A percentile compares a stretch with the other conserved stretches of the same genome.
phyloP scores from a whole-genome alignment of 1,140 invertebrate species.

The Drosophila ohnishii region DNA sequence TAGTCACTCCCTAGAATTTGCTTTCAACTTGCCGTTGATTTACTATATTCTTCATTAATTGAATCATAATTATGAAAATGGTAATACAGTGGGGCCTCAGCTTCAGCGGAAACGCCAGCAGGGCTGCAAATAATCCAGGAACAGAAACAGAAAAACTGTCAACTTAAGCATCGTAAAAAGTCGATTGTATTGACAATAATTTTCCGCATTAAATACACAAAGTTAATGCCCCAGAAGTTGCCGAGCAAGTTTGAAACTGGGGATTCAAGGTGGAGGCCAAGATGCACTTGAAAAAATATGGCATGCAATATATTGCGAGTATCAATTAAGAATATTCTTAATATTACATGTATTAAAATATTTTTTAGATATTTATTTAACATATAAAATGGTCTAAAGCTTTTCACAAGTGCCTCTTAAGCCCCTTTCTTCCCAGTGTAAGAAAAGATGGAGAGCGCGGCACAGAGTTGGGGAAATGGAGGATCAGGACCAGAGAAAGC shows the following conservation, averaged over 20 bases:
- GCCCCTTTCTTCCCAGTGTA: background rate
- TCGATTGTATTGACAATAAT: conserved; percentile 76
- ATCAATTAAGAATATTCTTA: background rate
- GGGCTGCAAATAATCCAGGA: conserved; percentile 30
- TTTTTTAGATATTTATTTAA: background rate
- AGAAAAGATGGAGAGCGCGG: background rate
- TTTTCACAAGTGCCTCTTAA: no score
- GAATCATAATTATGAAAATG: conserved; percentile 28
- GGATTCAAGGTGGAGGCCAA: conserved; percentile 37
- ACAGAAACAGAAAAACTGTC: conserved; percentile 60
- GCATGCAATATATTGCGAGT: background rate
- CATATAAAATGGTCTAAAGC: background rate
- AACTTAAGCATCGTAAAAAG: conserved; percentile 71
- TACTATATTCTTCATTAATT: conserved; percentile 20
- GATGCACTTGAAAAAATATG: conserved; percentile 12
- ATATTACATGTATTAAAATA: background rate
- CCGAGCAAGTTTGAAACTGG: conserved; percentile 15
- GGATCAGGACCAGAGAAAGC: conserved; percentile 30
- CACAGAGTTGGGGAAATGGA: conserved; percentile 6
- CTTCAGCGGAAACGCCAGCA: conserved; percentile 20
- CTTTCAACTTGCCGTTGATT: background rate
- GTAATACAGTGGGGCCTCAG: background rate
- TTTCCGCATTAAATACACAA: conserved; percentile 71
- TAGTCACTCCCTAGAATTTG: background rate
- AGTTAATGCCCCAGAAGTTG: conserved; percentile 64